Evolutionary conservation across 2,888 invertebrate genomes (phyloP), one percentile per base, ranked within the genome.

Genomic region (Entomobrya multifasciata): DNA sequence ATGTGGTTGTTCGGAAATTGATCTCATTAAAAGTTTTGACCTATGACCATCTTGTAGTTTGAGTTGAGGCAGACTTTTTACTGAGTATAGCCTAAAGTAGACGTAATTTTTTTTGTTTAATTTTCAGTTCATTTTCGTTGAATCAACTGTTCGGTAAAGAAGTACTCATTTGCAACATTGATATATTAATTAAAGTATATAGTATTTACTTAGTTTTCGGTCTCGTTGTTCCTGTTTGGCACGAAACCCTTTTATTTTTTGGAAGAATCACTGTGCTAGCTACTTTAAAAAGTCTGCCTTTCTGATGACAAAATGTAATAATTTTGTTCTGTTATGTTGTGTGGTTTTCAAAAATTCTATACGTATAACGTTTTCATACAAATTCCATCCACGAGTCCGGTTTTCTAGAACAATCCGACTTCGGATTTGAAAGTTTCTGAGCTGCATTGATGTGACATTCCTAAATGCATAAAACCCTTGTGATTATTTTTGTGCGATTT

Each of bases 301-400:
- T 80, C 80, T 80, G 30, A 27, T 30, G 15, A 11, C 20, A 62
- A 62, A 5, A 36, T n/a, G n/a, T n/a, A n/a, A n/a, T n/a, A n/a
- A n/a, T n/a, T n/a, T n/a, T n/a, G n/a, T n/a, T n/a, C n/a, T n/a
- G n/a, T n/a, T n/a, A n/a, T n/a, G n/a, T n/a, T n/a, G n/a, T n/a
- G n/a, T n/a, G n/a, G n/a, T n/a, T n/a, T n/a, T n/a, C n/a, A 30
- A 8, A 49, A 25, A 15, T 22, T 25, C 25, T 25, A 49, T 72
- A 44, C 30, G 17, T 15, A 72, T n/a, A 49, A 27, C 3, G 3
- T 74, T 55, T 78, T 47, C 74, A 13, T 82, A 82, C 82, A 82
- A 82, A 62, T 11, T 25, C 82, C 25, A 30, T 74, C 82, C 82
- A 82, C 5, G 81, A 81, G 30, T 82, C 82, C 25, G 57, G 82